A percentile compares a stretch with the other conserved stretches of the same genome.
Evolutionary conservation across 1,140 invertebrate species (phyloP).

Genomic region (Cherax destructor): DNA sequence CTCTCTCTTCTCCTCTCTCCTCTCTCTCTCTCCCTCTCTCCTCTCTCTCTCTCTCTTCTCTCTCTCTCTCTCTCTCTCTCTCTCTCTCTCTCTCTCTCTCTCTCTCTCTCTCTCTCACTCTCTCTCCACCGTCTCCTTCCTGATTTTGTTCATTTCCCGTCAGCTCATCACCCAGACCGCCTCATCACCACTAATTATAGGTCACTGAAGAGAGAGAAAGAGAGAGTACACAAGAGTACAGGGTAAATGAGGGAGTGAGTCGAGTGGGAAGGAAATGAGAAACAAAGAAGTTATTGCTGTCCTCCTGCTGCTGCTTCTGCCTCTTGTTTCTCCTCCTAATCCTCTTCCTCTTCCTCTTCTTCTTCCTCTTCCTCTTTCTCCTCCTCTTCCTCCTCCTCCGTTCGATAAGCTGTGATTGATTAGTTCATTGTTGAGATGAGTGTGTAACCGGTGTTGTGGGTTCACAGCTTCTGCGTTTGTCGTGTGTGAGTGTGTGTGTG

Average conservation of each 20-base stretch:
- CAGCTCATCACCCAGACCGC: background rate
- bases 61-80: slow-evolving; percentile 51
- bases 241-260: background rate
- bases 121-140: background rate
- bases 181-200: background rate
- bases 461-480: too few species aligned
- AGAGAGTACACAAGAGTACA: background rate
- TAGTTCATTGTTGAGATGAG: background rate
- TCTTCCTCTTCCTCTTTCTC: too few species aligned
- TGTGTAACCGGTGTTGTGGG: too few species aligned
- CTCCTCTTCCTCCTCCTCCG: too few species aligned
- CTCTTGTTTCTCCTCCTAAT: too few species aligned
- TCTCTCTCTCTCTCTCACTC: slow-evolving; percentile 9
- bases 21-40: too few species aligned
- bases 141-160: background rate
- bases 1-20: background rate
- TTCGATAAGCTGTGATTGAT: background rate
- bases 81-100: slow-evolving; percentile 26
- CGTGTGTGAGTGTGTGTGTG: background rate
- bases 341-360: too few species aligned
- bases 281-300: background rate
- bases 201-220: background rate
- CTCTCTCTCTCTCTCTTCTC: background rate
- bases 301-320: background rate
- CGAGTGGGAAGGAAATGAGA: background rate